Percentiles rank a stretch among this genome's conserved stretches.
Conservation (phyloP, 1,140 invertebrate species). For the Drosophila elegans region DNA sequence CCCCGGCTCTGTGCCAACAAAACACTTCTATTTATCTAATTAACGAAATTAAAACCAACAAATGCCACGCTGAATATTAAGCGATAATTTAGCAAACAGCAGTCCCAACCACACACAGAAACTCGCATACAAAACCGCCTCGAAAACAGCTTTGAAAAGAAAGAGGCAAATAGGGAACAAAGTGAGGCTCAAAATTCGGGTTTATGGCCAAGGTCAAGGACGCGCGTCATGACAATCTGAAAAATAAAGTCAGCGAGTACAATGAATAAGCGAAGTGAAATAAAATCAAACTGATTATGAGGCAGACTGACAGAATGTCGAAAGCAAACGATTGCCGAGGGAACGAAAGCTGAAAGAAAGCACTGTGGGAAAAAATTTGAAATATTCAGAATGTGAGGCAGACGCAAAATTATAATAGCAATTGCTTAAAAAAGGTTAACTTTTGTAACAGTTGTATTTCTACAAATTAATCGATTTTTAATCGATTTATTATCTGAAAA, state of each 20-base stretch:
- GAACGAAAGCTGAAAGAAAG: conserved; percentile 15
- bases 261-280: conserved; percentile 43
- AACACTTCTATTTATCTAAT: conserved; percentile 71
- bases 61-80: conserved; percentile 62
- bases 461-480: too few relatives aligned
- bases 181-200: conserved; percentile 44
- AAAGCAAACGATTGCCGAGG: conserved; percentile 7
- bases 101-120: neutral
- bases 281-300: conserved; percentile 54
- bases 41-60: conserved; percentile 72
- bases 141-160: conserved; percentile 58
- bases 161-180: conserved; percentile 35
- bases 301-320: conserved; percentile 40
- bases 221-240: conserved; percentile 49
- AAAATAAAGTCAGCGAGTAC: conserved; percentile 9
- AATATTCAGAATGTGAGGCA: neutral
- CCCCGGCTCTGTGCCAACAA: conserved; percentile 6
- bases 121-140: conserved; percentile 10
- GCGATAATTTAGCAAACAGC: conserved; percentile 64
- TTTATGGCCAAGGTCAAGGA: conserved; percentile 79
- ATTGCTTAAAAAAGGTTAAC: too few relatives aligned
- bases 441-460: too few relatives aligned
- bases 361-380: neutral
- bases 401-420: too few relatives aligned
- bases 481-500: too few relatives aligned